Base-by-base conservation (phyloP, 1,140 invertebrate genomes). In the Ladona fulva region DNA sequence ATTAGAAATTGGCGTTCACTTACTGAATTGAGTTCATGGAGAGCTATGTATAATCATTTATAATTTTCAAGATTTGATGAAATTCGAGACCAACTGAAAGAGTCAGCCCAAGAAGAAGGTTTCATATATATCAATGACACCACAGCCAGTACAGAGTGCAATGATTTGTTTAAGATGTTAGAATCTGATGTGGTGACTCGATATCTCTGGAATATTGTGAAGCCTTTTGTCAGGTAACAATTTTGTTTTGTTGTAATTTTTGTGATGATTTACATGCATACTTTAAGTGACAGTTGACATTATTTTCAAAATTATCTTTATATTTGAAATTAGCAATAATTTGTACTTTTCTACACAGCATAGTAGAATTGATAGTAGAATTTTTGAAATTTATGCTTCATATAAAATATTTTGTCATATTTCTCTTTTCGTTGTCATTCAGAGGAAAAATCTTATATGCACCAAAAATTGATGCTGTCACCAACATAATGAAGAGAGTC, bases 381-480 rank as follows among this genome's bases (percentile, higher is more conserved):
- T 37, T 8, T 5, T 37, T 8, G 29, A 5, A 37, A 37, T 5
- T 37, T 37, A 37, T 37, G 1, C 29, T 37, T 37, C 8, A 8
- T n/a, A n/a, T n/a, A 37, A 37, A 37, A 37, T 37, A 37, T 66
- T 3, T 66, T 66, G 14, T 66, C 12, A 6, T 16, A 66, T 19
- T 66, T 12, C 12, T 75, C 25, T 59, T 73, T 29, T 75, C 24
- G 78, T 77, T 74, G 7, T 77, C 19, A 29, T 77, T 77, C 24
- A 82, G 82, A 24, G 88, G 88, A 0, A 84, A 86, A 75, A 86
- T 89, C 42, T 82, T 87, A 0, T 89, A 86, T 78, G 79, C 86
- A 0, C 88, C 88, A 24, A 83, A 86, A 77, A 86, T 82, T n/a
- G 80, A 83, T 19, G 83, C 84, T 66, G 84, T 85, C 16, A 78